phyloP scores from a whole-genome alignment of 1,140 invertebrate species.

The Drosophila sulfurigaster region DNA sequence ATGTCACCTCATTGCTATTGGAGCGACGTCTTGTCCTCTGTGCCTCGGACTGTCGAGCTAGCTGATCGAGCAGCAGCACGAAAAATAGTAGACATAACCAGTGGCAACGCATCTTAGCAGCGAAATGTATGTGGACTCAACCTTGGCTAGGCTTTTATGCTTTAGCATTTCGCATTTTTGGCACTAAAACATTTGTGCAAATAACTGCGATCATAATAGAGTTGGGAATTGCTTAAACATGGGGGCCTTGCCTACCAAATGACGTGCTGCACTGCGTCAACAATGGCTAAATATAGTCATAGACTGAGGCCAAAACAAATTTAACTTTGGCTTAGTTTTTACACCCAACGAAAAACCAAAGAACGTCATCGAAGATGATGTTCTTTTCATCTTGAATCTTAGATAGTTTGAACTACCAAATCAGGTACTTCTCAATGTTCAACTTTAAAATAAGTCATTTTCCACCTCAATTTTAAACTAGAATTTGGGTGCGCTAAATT shows the following conservation, averaged over 20 bases:
- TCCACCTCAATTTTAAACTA: too few species aligned
- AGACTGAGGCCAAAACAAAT: not conserved
- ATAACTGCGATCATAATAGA: conserved; percentile 45
- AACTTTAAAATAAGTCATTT: too few species aligned
- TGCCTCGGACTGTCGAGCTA: conserved; percentile 13
- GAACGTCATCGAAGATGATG: too few species aligned
- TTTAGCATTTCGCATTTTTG: conserved; percentile 27
- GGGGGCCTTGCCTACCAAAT: conserved; percentile 17
- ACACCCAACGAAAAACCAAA: too few species aligned
- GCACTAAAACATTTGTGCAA: conserved; percentile 61
- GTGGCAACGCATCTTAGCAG: conserved; percentile 55
- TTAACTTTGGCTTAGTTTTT: not conserved
- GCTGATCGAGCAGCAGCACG: conserved; percentile 42
- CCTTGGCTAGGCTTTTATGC: conserved; percentile 67
- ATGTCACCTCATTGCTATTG: conserved; percentile 8
- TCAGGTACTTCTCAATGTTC: too few species aligned
- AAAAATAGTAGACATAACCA: conserved; percentile 51
- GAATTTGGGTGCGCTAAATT: too few species aligned
- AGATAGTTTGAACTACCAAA: too few species aligned
- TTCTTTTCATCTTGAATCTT: too few species aligned
- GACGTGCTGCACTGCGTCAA: conserved; percentile 29
- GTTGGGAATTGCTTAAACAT: not conserved
- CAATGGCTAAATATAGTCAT: not conserved
- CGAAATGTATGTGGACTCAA: conserved; percentile 41
- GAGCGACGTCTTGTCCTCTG: not conserved